Percentiles rank a stretch among this genome's conserved stretches.
These are phyloP conservation scores for Carassius auratus DNA, from an alignment of 2,113 vertebrate genomes.

Conservation along the genomic window DNA sequence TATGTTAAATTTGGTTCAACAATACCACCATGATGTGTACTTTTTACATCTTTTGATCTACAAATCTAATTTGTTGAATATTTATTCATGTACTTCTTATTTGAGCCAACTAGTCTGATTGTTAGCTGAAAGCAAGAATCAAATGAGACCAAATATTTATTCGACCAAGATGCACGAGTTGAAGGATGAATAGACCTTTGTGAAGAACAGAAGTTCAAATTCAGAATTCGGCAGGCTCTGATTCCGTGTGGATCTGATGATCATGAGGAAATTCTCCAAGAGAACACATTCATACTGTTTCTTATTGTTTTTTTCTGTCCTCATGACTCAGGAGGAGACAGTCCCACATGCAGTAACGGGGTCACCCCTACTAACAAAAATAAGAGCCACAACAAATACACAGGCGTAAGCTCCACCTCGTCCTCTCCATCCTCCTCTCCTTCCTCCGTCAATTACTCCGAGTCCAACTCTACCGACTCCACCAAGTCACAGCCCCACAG, in stretches of 20 bases:
- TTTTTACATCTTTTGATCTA: no score
- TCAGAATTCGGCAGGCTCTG: background rate
- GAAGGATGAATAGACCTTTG: background rate
- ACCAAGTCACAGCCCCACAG: slow-evolving; percentile 97
- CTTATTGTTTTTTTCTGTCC: background rate
- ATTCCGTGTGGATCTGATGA: background rate
- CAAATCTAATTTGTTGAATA: no score
- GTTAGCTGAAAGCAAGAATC: background rate
- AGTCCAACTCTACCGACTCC: slow-evolving; percentile 97
- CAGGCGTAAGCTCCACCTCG: slow-evolving; percentile 88
- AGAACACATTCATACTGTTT: background rate
- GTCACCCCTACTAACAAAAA: slow-evolving; percentile 87
- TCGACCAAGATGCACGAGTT: background rate
- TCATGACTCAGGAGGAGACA: slow-evolving; percentile 83
- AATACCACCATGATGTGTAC: no score
- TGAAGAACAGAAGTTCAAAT: background rate
- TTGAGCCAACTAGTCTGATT: background rate
- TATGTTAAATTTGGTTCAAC: no score
- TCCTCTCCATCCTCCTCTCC: slow-evolving; percentile 93
- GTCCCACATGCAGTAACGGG: slow-evolving; percentile 96
- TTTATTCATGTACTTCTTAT: no score
- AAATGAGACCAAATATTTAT: background rate
- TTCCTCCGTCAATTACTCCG: slow-evolving; percentile 95
- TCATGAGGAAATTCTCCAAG: background rate
- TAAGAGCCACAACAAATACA: slow-evolving; percentile 91